These are phyloP conservation scores for Smutsia gigantea DNA, from an alignment of 2,797 vertebrate species.

Conservation along the genomic window DNA sequence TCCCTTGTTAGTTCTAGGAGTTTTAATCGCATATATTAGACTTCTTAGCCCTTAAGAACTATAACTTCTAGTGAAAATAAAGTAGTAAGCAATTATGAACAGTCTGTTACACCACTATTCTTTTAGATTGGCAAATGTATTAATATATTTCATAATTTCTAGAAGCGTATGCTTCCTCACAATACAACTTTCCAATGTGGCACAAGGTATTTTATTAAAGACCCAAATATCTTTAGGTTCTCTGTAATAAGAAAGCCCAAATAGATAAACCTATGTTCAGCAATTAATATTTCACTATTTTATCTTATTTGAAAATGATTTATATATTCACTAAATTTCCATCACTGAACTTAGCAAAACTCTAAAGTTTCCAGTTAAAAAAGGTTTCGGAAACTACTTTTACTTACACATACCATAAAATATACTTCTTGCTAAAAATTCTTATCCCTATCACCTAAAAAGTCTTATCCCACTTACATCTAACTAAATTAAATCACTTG, in stretches of 20 bases:
- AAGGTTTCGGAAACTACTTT: not conserved
- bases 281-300: not conserved
- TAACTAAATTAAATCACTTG: not conserved
- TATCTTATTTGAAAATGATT: not conserved
- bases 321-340: not conserved
- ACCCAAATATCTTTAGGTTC: not conserved
- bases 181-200: not conserved
- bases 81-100: not conserved
- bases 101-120: not conserved
- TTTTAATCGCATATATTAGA: not conserved
- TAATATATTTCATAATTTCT: not conserved
- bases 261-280: not conserved
- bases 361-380: not conserved
- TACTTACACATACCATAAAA: not conserved
- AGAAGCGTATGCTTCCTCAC: not conserved
- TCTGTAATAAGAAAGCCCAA: not conserved
- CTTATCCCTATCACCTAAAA: not conserved
- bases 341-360: not conserved
- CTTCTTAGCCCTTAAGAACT: not conserved
- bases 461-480: not conserved
- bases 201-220: not conserved
- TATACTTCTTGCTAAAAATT: not conserved
- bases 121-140: not conserved
- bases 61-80: not conserved
- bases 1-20: not conserved